Evolutionary conservation across 2,113 vertebrate species (phyloP), one percentile per base, ranked within the genome.

Genomic region (Dascyllus trimaculatus): DNA sequence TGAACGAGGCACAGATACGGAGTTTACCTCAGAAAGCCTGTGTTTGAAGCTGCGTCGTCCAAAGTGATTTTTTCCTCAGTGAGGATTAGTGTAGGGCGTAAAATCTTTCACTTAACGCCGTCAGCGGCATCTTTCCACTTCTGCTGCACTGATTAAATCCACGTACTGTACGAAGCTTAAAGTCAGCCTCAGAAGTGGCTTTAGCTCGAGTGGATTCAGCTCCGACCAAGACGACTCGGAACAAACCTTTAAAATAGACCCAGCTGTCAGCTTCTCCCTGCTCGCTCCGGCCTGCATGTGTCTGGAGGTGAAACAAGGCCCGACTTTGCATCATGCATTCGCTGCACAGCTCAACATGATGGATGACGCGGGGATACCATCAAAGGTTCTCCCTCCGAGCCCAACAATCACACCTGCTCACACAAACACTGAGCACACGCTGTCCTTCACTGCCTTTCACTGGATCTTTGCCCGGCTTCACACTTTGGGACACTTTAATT

Each of bases 31-130:
- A 80, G 88, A 66, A 88, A 43, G 2, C 6, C 49, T 52, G 66
- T 7, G 1, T 64, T 77, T 61, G 67, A 61, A 62, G 54, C 59
- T 75, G 78, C 73, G 26, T 19, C 1, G 26, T 32, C 54, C 29
- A 32, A 73, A 62, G 85, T 79, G 71, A 77, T 85, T 89, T 87
- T 87, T 90, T 87, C 80, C 75, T 81, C 62, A 59, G 9, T 35
- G 56, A 59, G 82, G 80, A 84, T 88, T 81, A 81, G 68, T 11
- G 45, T 13, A n/a, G 35, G 75, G 81, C 56, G 25, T 57, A 52
- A 59, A 54, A 81, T 45, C 68, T 81, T 71, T 78, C 59, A 57
- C 38, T 73, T 25, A 77, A 74, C 24, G 21, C 14, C 45, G 15
- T 70, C 45, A 24, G 19, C 21, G 26, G 51, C 62, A 21, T 64